These are phyloP conservation scores for Brotula barbata DNA, from an alignment of 2,797 vertebrate species.

Conservation along the genomic window DNA sequence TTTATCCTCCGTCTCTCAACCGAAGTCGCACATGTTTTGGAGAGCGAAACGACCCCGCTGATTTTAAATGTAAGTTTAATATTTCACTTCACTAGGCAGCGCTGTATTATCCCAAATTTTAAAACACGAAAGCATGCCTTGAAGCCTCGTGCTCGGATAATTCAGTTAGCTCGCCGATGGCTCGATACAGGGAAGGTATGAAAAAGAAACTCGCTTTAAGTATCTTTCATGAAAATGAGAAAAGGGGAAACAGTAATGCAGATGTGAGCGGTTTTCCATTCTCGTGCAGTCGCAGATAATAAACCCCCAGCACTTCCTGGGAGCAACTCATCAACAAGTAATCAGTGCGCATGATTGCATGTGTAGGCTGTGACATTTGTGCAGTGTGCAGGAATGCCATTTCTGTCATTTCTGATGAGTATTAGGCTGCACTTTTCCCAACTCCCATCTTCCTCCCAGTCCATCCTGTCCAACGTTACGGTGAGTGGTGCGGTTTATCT, in stretches of 20 bases:
- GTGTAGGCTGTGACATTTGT: conserved; percentile 7
- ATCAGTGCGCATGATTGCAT: conserved; percentile 35
- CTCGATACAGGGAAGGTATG: conserved; percentile 15
- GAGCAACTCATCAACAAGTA: conserved; percentile 52
- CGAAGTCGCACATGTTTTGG: conserved; percentile 2
- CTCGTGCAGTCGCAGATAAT: conserved; percentile 16
- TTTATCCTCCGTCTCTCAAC: conserved; percentile 14
- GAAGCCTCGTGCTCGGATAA: conserved; percentile 42
- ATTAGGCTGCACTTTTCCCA: conserved; percentile 24
- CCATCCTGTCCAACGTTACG: conserved; percentile 21
- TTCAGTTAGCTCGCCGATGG: conserved; percentile 43
- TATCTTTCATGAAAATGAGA: conserved; percentile 20
- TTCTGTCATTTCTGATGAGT: conserved; percentile 40
- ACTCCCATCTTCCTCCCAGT: neutral
- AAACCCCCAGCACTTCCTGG: conserved; percentile 16
- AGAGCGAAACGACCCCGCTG: conserved; percentile 1
- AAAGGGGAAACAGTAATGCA: conserved; percentile 33
- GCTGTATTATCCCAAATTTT: conserved; percentile 24
- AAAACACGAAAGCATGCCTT: conserved; percentile 47
- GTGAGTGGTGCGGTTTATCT: conserved; percentile 69
- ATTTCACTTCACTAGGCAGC: conserved; percentile 18
- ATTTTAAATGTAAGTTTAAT: conserved; percentile 20
- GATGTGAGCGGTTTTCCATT: conserved; percentile 41
- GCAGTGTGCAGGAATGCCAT: conserved; percentile 13
- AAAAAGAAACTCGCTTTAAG: conserved; percentile 19